Evolutionary conservation across 2,888 invertebrate genomes (phyloP).

Genomic region (Drosophila kambysellisi): DNA sequence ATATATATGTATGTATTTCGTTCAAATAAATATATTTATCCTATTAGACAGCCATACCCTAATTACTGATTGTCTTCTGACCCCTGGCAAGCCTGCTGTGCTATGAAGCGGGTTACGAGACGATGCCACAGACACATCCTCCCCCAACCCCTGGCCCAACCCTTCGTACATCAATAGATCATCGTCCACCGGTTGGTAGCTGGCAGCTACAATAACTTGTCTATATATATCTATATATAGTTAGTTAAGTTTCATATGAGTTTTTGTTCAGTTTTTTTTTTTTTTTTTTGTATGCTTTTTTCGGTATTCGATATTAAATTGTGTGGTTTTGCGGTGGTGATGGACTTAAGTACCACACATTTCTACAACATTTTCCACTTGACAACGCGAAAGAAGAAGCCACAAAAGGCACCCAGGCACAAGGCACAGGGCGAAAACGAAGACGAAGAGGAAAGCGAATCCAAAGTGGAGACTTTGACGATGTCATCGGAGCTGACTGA

Average conservation of each 20-base stretch:
- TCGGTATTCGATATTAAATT: slow-evolving; percentile 77
- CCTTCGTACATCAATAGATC: slow-evolving; percentile 25
- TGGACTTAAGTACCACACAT: slow-evolving; percentile 71
- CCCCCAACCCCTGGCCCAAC: not conserved
- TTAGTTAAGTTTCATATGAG: slow-evolving; percentile 48
- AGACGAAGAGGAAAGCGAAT: slow-evolving; percentile 18
- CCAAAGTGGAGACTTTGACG: slow-evolving; percentile 25
- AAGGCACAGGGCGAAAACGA: slow-evolving; percentile 31
- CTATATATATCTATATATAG: slow-evolving; percentile 6
- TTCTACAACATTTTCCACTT: slow-evolving; percentile 82
- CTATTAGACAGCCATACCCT: not conserved
- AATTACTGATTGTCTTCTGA: not conserved
- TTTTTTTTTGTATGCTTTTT: slow-evolving; percentile 37
- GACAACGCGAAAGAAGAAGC: slow-evolving; percentile 75
- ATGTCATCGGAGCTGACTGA: slow-evolving; percentile 52
- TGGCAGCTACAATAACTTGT: slow-evolving; percentile 43
- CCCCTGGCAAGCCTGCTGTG: slow-evolving; percentile 8
- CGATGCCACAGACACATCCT: slow-evolving; percentile 21
- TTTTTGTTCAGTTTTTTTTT: slow-evolving; percentile 38
- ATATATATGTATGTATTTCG: not conserved
- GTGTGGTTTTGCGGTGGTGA: slow-evolving; percentile 77
- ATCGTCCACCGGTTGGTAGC: slow-evolving; percentile 26
- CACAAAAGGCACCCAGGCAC: slow-evolving; percentile 63
- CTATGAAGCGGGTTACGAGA: slow-evolving; percentile 39
- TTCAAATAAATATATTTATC: not conserved